Percentiles rank a stretch among this genome's conserved stretches.
Evolutionary conservation across 2,113 vertebrate species (phyloP).

Genomic region (Ophiodon elongatus): DNA sequence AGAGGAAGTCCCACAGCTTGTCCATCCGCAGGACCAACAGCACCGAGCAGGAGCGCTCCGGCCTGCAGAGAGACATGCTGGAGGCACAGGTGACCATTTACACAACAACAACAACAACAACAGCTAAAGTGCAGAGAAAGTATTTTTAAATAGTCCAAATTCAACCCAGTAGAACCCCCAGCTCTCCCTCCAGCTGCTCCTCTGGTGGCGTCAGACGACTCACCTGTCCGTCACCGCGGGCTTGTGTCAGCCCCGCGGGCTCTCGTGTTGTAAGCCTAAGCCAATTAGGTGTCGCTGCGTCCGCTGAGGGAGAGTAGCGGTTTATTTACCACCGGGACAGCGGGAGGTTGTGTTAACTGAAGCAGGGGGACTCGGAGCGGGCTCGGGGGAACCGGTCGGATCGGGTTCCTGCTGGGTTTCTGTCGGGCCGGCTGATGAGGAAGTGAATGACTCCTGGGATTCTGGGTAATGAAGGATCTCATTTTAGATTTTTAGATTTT

Average conservation of each 20-base stretch:
- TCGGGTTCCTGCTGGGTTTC: not conserved
- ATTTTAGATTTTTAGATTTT: too few relatives aligned
- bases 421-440: not conserved
- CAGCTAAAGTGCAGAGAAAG: not conserved
- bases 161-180: too few relatives aligned
- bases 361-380: slow-evolving; percentile 14
- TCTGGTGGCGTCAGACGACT: not conserved
- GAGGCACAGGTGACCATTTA: slow-evolving; percentile 88
- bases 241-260: too few relatives aligned
- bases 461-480: too few relatives aligned
- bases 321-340: slow-evolving; percentile 22
- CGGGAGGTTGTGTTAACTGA: slow-evolving; percentile 18
- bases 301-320: slow-evolving; percentile 15
- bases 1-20: slow-evolving; percentile 95
- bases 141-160: not conserved
- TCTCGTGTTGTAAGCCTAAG: slow-evolving; percentile 55
- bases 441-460: not conserved
- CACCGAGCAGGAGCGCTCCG: slow-evolving; percentile 91
- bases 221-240: slow-evolving; percentile 11
- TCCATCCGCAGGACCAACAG: slow-evolving; percentile 95
- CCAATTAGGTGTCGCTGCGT: slow-evolving; percentile 59
- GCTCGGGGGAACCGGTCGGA: not conserved
- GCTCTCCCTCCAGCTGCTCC: not conserved
- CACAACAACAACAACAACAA: not conserved
- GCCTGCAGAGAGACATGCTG: slow-evolving; percentile 91